These are phyloP conservation scores for Lathamus discolor DNA, from an alignment of 2,113 vertebrate genomes.

Conservation along the genomic window DNA sequence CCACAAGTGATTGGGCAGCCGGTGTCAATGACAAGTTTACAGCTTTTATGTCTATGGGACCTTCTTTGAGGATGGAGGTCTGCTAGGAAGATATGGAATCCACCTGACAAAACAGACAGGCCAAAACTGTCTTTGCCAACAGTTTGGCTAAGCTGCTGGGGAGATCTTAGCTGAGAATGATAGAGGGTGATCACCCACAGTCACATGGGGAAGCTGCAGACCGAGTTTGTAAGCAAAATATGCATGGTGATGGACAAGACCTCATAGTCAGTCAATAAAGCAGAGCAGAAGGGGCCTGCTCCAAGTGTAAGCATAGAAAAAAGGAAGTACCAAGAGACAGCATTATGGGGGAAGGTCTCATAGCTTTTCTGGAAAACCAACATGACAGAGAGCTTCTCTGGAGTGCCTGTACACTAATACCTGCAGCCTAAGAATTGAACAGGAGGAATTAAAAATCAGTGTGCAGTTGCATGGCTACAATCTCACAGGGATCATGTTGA, in stretches of 20 bases:
- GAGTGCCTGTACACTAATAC: neutral
- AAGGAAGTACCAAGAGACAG: neutral
- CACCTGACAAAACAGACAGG: neutral
- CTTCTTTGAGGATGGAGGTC: neutral
- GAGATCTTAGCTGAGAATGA: neutral
- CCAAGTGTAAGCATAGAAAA: neutral
- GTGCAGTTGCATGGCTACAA: neutral
- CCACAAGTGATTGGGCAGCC: neutral
- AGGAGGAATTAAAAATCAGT: neutral
- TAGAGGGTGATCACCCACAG: neutral
- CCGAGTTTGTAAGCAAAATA: neutral
- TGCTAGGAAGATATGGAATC: neutral
- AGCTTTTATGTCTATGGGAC: neutral
- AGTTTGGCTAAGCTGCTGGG: neutral
- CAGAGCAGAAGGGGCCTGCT: neutral
- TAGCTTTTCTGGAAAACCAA: neutral
- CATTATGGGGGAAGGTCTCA: neutral
- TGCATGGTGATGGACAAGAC: neutral
- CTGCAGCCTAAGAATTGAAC: neutral
- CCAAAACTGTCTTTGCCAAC: neutral
- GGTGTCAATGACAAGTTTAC: neutral
- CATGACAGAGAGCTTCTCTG: neutral
- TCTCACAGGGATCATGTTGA: neutral
- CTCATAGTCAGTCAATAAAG: neutral
- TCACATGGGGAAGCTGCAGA: neutral